Base-by-base conservation (phyloP, 2,797 vertebrate genomes). In the Lophotriccus pileatus region DNA sequence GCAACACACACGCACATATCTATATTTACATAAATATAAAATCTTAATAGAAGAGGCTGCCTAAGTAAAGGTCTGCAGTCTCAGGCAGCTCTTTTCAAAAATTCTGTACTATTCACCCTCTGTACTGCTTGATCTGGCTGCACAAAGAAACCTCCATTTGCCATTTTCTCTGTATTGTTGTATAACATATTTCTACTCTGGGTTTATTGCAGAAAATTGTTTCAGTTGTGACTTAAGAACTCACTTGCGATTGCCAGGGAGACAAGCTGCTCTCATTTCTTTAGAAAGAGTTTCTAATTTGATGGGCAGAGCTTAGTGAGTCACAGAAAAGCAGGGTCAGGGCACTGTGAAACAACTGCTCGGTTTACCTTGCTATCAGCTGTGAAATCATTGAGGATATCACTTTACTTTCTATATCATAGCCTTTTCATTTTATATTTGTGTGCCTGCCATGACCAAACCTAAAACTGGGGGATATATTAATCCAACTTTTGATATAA, bases 261-360 rank as follows among this genome's bases (percentile, higher is more conserved):
- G 91, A 97, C 96, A 87, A 94, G 90, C 89, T 96, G 95, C 95
- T 96, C 95, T 96, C 93, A 64, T 96, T 96, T 94, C 87, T 95
- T 93, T 79, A 60, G 73, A 87, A 95, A 91, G 94, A 91, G 85
- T 94, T 96, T 93, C 85, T 95, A 94, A 95, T 96, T 92, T 94
- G 95, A 91, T 94, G 89, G 94, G 95, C 94, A 96, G 91, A 94
- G 93, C 95, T 95, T 84, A 88, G 67, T 9, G 80, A 95, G 83
- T 84, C 5, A 39, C 66, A 94, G 89, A 96, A 95, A 94, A 78
- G 83, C 89, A 74, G 94, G 85, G 80, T 96, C 85, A 80, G 90
- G 52, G 70, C 85, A 14, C 69, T 82, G 69, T 59, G 94, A 90
- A 86, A 79, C 43, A 79, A 84, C 70, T 76, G 77, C 89, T 93